Percentiles rank a stretch among this genome's conserved stretches.
phyloP scores from a whole-genome alignment of 2,888 invertebrate species.

The Zaprionus obscuricornis region DNA sequence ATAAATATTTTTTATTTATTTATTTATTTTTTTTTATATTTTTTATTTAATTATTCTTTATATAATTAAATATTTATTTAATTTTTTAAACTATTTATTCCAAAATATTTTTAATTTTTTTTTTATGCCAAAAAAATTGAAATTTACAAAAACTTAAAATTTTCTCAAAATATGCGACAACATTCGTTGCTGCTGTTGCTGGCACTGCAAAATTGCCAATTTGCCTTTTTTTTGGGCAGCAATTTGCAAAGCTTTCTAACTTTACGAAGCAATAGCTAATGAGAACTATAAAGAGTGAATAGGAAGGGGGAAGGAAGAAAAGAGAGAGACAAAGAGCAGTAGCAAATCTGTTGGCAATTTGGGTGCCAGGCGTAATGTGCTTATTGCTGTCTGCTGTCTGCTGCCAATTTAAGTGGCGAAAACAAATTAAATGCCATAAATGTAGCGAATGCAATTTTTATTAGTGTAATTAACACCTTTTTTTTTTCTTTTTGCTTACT shows the following conservation, averaged over 20 bases:
- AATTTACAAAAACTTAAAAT: too few relatives aligned
- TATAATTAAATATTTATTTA: too few relatives aligned
- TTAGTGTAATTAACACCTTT: slow-evolving; percentile 72
- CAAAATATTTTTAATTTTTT: too few relatives aligned
- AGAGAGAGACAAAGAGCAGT: too few relatives aligned
- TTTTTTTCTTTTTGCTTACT: slow-evolving; percentile 6
- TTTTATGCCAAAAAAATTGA: too few relatives aligned
- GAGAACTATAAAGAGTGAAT: slow-evolving; percentile 25
- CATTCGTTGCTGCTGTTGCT: slow-evolving; percentile 13
- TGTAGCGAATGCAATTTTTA: slow-evolving; percentile 69
- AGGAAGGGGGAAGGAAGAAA: too few relatives aligned
- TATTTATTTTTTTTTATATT: too few relatives aligned
- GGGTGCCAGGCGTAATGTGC: slow-evolving; percentile 42
- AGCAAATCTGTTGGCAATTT: slow-evolving; percentile 34
- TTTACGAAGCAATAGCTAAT: neutral
- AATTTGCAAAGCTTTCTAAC: slow-evolving; percentile 63
- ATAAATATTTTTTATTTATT: too few relatives aligned
- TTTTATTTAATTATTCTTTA: too few relatives aligned
- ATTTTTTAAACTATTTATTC: too few relatives aligned
- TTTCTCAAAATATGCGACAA: too few relatives aligned
- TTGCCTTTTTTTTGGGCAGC: slow-evolving; percentile 42
- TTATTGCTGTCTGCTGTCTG: slow-evolving; percentile 5
- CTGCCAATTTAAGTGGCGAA: slow-evolving; percentile 52
- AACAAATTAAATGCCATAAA: slow-evolving; percentile 64
- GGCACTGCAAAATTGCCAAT: slow-evolving; percentile 34